These are phyloP conservation scores for Epinephelus fuscoguttatus DNA, from an alignment of 2,113 vertebrate species.

Conservation along the genomic window DNA sequence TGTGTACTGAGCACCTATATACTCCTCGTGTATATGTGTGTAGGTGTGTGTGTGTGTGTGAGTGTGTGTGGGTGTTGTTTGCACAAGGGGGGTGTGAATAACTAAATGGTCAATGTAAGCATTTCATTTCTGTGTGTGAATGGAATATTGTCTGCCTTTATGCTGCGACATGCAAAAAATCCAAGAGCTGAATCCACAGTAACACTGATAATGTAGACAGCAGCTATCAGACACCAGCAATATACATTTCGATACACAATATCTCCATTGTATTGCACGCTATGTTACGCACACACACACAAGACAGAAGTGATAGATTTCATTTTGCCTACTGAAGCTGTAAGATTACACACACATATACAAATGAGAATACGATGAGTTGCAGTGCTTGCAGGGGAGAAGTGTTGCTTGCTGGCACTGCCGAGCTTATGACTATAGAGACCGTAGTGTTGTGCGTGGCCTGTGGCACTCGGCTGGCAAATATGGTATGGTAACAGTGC, in stretches of 20 bases:
- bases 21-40: conserved; percentile 10
- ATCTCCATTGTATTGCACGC: conserved; percentile 25
- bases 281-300: background rate
- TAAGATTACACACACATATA: conserved; percentile 38
- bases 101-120: conserved; percentile 32
- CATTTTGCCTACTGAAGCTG: conserved; percentile 42
- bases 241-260: conserved; percentile 35
- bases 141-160: conserved; percentile 39
- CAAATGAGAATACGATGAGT: conserved; percentile 45
- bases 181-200: conserved; percentile 13
- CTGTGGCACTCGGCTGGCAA: conserved; percentile 18
- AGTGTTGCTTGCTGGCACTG: conserved; percentile 6
- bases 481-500: conserved; percentile 42
- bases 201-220: conserved; percentile 22
- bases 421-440: conserved; percentile 19
- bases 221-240: conserved; percentile 36
- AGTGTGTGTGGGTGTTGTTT: background rate
- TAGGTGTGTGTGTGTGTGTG: background rate
- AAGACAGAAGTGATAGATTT: conserved; percentile 49
- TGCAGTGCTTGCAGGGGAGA: conserved; percentile 14
- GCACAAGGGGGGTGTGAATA: conserved; percentile 14
- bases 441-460: conserved; percentile 1
- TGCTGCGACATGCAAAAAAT: conserved; percentile 33
- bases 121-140: conserved; percentile 46
- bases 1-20: conserved; percentile 15